phyloP scores from a whole-genome alignment of 2,113 vertebrate genomes.

The Paramormyrops kingsleyae region DNA sequence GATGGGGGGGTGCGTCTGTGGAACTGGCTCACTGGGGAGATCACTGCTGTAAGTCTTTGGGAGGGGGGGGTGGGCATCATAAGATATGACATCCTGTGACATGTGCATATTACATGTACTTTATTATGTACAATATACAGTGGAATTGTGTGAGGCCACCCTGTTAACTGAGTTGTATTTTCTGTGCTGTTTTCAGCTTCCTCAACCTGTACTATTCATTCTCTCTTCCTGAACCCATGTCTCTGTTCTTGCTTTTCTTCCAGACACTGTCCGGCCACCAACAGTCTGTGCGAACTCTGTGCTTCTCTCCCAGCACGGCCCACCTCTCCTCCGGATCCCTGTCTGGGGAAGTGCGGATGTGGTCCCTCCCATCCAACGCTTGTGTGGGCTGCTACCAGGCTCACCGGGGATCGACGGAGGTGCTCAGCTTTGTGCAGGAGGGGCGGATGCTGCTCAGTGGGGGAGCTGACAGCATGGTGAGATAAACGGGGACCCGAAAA shows the following conservation, averaged over 20 bases:
- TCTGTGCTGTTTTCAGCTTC: neutral
- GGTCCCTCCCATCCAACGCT: constrained; percentile 61
- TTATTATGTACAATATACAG: no score
- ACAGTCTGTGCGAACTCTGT: constrained; percentile 62
- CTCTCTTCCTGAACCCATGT: neutral
- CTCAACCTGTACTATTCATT: neutral
- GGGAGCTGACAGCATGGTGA: constrained; percentile 70
- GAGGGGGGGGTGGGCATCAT: no score
- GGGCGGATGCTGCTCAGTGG: constrained; percentile 65
- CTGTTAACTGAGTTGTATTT: neutral
- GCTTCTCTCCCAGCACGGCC: constrained; percentile 60
- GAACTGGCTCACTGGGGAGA: constrained; percentile 56
- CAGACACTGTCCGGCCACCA: constrained; percentile 63
- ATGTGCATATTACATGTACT: no score
- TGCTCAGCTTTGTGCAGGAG: constrained; percentile 55
- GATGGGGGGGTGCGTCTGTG: constrained; percentile 61
- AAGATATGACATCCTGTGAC: neutral
- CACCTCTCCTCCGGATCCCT: constrained; percentile 67
- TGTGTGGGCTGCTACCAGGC: constrained; percentile 67
- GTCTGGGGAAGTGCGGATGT: constrained; percentile 68
- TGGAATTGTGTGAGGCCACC: neutral
- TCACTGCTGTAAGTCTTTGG: constrained; percentile 38
- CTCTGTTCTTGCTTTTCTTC: neutral
- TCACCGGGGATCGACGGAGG: constrained; percentile 58
- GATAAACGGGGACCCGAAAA: neutral